phyloP scores from a whole-genome alignment of 2,113 vertebrate genomes.

The Puma concolor region DNA sequence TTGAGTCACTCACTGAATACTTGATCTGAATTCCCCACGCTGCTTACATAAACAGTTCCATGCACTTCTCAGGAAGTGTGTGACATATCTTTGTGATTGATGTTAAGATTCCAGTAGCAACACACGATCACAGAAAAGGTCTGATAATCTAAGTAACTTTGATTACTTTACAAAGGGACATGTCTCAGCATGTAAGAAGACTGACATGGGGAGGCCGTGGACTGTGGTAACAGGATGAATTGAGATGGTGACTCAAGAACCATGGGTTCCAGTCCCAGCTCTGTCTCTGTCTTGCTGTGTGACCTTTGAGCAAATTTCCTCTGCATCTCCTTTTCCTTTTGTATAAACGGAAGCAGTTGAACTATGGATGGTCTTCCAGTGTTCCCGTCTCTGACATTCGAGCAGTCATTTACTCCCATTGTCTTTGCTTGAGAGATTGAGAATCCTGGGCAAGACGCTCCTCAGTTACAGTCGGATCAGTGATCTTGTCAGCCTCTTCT shows the following conservation, averaged over 20 bases:
- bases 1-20: conserved; percentile 47
- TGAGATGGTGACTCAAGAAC: background rate
- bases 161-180: background rate
- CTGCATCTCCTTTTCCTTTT: background rate
- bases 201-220: background rate
- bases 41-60: conserved; percentile 60
- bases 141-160: conserved; percentile 20
- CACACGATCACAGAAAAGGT: background rate
- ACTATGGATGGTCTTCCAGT: background rate
- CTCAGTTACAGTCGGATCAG: no score
- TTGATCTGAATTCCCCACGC: conserved; percentile 59
- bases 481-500: background rate
- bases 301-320: background rate
- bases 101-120: conserved; percentile 45
- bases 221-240: background rate
- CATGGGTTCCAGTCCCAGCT: background rate
- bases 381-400: background rate
- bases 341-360: background rate
- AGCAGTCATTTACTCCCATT: background rate
- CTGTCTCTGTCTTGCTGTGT: background rate
- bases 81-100: conserved; percentile 60
- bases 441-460: background rate
- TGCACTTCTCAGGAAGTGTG: conserved; percentile 44
- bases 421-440: background rate
- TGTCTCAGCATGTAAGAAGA: background rate